Evolutionary conservation across 2,113 vertebrate genomes (phyloP), one percentile per base, ranked within the genome.

Genomic region (Rissa tridactyla): DNA sequence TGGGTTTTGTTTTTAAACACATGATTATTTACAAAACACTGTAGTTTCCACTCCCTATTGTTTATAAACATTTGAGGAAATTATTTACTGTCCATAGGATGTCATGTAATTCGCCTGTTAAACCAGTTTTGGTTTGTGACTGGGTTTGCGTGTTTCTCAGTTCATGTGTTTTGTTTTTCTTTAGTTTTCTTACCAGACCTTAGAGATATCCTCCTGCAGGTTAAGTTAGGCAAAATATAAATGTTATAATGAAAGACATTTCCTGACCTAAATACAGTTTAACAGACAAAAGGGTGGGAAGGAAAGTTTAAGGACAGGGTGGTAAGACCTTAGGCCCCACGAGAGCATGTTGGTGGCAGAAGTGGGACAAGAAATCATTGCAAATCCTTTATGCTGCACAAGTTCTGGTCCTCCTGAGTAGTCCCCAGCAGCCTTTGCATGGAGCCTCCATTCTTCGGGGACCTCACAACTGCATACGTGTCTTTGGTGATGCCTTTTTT

Each of bases 281-380:
- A 70, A n/a, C 0, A 29, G 82, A 36, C 36, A 66, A 61, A 82
- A 49, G 27, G 46, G 55, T 8, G 34, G 64, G 68, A 77, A 77
- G 55, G 20, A 9, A 61, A 42, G 14, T 62, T 61, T 26, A 49
- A 85, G 65, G 38, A 42, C 14, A 13, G 32, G 20, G 8, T 61
- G 55, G 40, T 13, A 10, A 69, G 11, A 60, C 27, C 26, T 52
- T 5, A 19, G 15, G 40, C 1, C 44, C 52, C 57, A 4, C 0
- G 1, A 44, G 20, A 49, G 9, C 14, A 27, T 26, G 44, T 11
- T 42, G 5, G 47, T 25, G 27, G 22, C 26, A 55, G 32, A 52
- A 20, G 6, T 0, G 2, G 73, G 57, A 60, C 17, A 71, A 71
- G 57, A 60, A 75, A 65, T 22, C 26, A 7, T 3, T 44, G 72